Evolutionary conservation across 2,888 invertebrate genomes (phyloP), one percentile per base, ranked within the genome.

Genomic region (Melanostoma mellinum): DNA sequence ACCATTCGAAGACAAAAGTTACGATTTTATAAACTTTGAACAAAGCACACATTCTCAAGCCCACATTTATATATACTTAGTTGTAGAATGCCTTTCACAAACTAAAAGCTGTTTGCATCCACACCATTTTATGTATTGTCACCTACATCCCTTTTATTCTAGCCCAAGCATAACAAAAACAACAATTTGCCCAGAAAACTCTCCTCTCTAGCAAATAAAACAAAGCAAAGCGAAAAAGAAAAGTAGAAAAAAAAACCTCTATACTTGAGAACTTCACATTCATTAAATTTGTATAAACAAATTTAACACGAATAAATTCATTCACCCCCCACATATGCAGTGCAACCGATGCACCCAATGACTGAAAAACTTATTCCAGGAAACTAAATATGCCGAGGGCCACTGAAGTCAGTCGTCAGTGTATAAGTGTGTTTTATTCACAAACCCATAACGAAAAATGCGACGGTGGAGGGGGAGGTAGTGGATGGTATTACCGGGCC

Each of bases 261-360:
- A 46, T 58, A 46, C 80, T 76, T 63, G 52, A 69, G 56, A 86
- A 86, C 84, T 88, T 87, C 87, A 86, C 88, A 89, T 88, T 89
- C 90, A 89, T 90, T 90, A 89, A 89, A 89, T 89, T 90, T 89
- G 87, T 89, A 89, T 88, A 89, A 89, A 89, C 89, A 89, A 89
- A 89, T 88, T 88, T 86, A 86, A 87, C 86, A 87, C 86, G 87
- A 87, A 89, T 88, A 89, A 88, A 89, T 89, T 88, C 77, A 61
- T 56, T 73, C 81, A 73, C 77, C 61, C 69, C 68, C 67, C 20
- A 77, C 20, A 77, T 82, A 30, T 61, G 61, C 1, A 61, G 55
- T 73, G 60, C 77, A 73, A 72, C 81, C 77, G 72, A 82, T 82
- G 81, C 72, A 77, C 63, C 81, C 77, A 82, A 73, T 77, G 72